phyloP scores from a whole-genome alignment of 2,888 invertebrate species.

The Leucoptera coffeella region DNA sequence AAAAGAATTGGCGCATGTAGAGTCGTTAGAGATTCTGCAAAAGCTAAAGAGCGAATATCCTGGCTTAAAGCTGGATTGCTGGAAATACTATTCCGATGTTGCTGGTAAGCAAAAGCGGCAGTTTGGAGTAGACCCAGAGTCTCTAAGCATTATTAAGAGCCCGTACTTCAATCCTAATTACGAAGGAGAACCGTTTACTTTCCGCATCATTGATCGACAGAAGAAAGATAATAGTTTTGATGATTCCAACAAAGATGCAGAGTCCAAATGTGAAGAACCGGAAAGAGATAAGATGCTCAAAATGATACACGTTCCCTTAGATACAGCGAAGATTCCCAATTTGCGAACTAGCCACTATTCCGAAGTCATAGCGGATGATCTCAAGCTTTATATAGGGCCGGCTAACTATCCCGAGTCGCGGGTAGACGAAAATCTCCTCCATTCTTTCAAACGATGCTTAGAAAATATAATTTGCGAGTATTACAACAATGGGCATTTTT shows the following conservation, averaged over 20 bases:
- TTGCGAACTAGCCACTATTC: constrained; percentile 31
- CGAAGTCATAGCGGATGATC: constrained; percentile 28
- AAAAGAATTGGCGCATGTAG: constrained; percentile 25
- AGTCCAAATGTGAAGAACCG: constrained; percentile 6
- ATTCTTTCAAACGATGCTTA: constrained; percentile 20
- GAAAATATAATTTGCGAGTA: constrained; percentile 19
- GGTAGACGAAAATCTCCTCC: constrained; percentile 24
- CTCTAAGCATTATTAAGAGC: constrained; percentile 27
- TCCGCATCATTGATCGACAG: constrained; percentile 32
- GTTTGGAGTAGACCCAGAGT: constrained; percentile 36
- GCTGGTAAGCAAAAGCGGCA: constrained; percentile 39
- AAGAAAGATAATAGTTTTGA: constrained; percentile 25
- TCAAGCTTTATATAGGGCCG: constrained; percentile 33
- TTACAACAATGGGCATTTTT: constrained; percentile 10
- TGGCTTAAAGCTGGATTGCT: constrained; percentile 26
- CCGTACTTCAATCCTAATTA: constrained; percentile 23
- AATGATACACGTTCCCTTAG: constrained; percentile 22
- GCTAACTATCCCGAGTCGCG: constrained; percentile 28
- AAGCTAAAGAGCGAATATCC: constrained; percentile 22
- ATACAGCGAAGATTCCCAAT: constrained; percentile 18
- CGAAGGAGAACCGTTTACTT: constrained; percentile 20
- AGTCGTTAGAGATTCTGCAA: constrained; percentile 22
- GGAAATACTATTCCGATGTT: constrained; percentile 39
- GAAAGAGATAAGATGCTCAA: constrained; percentile 18
- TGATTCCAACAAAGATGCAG: constrained; percentile 8